Conservation (phyloP, 2,113 vertebrate species). For the Sylvia atricapilla region DNA sequence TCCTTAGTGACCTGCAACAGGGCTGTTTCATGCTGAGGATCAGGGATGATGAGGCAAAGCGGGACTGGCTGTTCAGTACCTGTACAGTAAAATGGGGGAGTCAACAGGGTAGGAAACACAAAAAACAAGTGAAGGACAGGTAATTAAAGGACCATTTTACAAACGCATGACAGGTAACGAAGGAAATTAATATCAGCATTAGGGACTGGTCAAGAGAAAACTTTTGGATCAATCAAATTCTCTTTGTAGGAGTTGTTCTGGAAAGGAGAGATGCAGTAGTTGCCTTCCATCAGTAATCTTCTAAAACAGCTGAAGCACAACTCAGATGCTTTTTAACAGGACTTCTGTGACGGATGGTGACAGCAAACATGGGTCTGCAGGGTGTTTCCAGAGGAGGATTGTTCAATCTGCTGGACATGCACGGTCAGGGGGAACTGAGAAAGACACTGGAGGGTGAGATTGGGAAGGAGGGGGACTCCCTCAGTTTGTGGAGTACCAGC, state of each 20-base stretch:
- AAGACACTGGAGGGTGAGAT: background rate
- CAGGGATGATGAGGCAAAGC: background rate
- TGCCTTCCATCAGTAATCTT: background rate
- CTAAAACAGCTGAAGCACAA: background rate
- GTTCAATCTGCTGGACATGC: background rate
- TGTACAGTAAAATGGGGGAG: background rate
- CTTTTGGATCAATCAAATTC: background rate
- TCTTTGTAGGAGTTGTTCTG: background rate
- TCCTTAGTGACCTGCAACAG: background rate
- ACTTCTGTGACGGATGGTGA: background rate
- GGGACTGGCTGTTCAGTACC: background rate
- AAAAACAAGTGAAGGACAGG: background rate
- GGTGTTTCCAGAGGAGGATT: background rate
- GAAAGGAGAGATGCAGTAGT: background rate
- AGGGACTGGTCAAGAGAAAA: background rate
- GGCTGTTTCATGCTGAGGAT: background rate
- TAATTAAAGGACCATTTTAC: background rate
- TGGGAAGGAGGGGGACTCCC: background rate
- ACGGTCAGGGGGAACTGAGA: background rate
- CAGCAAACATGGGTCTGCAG: background rate
- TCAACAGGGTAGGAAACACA: background rate
- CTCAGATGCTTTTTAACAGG: background rate
- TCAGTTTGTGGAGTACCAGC: background rate
- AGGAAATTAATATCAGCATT: background rate
- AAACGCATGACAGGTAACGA: background rate